A percentile compares a stretch with the other conserved stretches of the same genome.
Evolutionary conservation across 2,113 vertebrate genomes (phyloP).

Genomic region (Mustelus asterias): DNA sequence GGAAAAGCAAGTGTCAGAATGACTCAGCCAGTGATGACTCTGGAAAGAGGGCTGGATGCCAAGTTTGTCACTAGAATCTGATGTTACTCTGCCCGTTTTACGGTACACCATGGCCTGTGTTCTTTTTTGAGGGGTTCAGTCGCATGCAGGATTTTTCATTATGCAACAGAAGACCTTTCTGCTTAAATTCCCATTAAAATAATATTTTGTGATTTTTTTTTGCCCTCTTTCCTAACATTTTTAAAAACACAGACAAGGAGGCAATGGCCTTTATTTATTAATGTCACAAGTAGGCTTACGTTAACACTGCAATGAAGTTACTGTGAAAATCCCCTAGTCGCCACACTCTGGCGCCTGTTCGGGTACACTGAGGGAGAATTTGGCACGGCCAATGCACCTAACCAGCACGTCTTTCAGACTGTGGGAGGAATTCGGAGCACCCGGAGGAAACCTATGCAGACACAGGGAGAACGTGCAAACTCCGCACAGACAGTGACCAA

Average conservation of each 20-base stretch:
- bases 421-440: no score
- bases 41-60: background rate
- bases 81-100: background rate
- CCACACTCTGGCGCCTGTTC: no score
- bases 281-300: no score
- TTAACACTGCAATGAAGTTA: no score
- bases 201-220: background rate
- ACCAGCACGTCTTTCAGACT: no score
- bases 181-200: background rate
- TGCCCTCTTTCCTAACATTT: background rate
- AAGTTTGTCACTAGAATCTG: background rate
- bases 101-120: background rate
- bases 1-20: background rate
- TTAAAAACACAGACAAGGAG: background rate
- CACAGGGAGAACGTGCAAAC: no score
- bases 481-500: no score
- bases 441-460: no score
- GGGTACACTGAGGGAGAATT: no score
- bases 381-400: no score
- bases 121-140: background rate
- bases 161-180: background rate
- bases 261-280: no score
- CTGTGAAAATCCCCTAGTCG: no score
- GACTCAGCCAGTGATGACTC: background rate
- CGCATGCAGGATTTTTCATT: background rate